Evolutionary conservation across 2,888 invertebrate genomes (phyloP), one percentile per base, ranked within the genome.

Genomic region (Parthenolecanium corni): DNA sequence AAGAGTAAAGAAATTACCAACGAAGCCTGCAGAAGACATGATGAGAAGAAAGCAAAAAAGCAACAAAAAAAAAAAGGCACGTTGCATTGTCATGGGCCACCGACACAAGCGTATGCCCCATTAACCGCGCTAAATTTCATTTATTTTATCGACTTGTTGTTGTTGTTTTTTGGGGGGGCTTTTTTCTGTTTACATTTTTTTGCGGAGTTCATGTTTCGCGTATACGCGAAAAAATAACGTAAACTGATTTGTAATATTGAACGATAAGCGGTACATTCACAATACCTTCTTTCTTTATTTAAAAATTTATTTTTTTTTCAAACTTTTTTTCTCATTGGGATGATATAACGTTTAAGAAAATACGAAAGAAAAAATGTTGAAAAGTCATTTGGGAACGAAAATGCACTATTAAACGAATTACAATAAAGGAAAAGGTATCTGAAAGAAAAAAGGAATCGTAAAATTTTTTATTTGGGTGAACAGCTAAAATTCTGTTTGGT

Each of bases 91-190:
- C 44, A 56, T 56, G 54, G 54, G 54, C 54, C 40, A 56, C 54
- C 40, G 54, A 56, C 54, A 56, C 54, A 56, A 56, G 54, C 54
- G 54, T 44, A 56, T 56, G 54, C 54, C 54, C 54, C 54, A 56
- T 56, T 56, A 56, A 56, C 54, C 54, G 54, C 40, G 54, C 54
- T 56, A 56, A 56, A 56, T 56, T 56, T 56, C 54, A 40, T 56
- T 56, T 56, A 42, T 42, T 42, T 42, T 42, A 14, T 18, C 44
- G 18, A 42, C 44, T 42, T 42, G 4, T 42, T 14, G n/a, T 42
- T 42, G 18, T 42, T 42, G 16, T 42, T 42, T 42, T 42, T 42
- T 18, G 31, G 9, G 31, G 31, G 52, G 52, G 38, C 44, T 44
- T 56, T 49, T 56, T 56, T 42, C 44, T 56, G 54, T 56, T 56